Evolutionary conservation across 2,888 invertebrate species (phyloP).

Genomic region (Cryptophagus acutangulus): DNA sequence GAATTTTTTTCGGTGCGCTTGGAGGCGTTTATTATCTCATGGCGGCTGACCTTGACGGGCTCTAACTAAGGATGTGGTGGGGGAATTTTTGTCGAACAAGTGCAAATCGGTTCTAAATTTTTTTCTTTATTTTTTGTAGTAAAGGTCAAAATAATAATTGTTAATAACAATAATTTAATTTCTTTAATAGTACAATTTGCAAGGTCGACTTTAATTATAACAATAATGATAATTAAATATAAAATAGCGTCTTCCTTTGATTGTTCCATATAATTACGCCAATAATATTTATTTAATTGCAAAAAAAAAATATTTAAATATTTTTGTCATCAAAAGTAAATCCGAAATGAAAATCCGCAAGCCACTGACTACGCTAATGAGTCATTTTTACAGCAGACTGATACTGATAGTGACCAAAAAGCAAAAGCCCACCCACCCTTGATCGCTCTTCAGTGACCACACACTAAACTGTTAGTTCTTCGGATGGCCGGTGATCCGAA

Average conservation of each 20-base stretch:
- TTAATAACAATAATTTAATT: conserved; percentile 21
- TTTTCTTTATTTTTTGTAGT: no score
- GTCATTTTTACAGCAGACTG: conserved; percentile 39
- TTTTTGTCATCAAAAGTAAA: conserved; percentile 9
- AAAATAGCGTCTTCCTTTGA: neutral
- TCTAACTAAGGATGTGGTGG: no score
- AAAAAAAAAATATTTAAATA: conserved; percentile 3
- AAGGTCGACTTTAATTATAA: neutral
- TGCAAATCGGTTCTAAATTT: no score
- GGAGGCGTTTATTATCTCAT: no score
- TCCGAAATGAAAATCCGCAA: conserved; percentile 35
- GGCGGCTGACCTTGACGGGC: no score
- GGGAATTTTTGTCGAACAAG: no score
- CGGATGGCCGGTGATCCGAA: conserved; percentile 50
- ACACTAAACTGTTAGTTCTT: conserved; percentile 46
- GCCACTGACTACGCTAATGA: conserved; percentile 39
- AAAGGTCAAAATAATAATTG: conserved; percentile 22
- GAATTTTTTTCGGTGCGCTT: no score
- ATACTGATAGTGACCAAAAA: conserved; percentile 37
- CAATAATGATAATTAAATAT: neutral
- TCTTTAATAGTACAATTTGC: conserved; percentile 9
- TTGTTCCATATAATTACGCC: neutral
- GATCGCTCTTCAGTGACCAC: conserved; percentile 46
- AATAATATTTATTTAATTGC: neutral
- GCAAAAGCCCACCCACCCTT: conserved; percentile 36